Evolutionary conservation across 2,888 invertebrate species (phyloP).

Genomic region (Dynastes grantii): DNA sequence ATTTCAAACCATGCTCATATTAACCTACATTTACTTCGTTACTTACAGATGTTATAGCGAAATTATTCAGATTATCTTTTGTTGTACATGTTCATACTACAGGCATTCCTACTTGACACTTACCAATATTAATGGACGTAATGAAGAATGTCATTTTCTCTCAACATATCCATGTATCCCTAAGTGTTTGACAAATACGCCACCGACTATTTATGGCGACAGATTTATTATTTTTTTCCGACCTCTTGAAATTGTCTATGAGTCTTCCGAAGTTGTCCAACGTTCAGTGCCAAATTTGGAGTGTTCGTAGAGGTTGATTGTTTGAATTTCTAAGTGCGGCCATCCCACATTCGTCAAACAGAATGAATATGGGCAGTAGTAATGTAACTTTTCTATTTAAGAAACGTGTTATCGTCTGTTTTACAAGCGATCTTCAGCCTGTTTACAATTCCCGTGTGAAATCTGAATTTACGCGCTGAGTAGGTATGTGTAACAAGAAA

Average conservation of each 20-base stretch:
- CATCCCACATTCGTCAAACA: slow-evolving; percentile 38
- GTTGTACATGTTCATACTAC: no score
- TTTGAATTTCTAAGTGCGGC: slow-evolving; percentile 39
- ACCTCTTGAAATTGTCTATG: slow-evolving; percentile 31
- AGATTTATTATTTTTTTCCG: slow-evolving; percentile 38
- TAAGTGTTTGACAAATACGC: slow-evolving; percentile 36
- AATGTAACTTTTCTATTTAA: slow-evolving; percentile 32
- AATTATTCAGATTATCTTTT: no score
- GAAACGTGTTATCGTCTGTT: slow-evolving; percentile 14
- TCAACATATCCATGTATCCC: neutral
- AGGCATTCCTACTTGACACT: neutral
- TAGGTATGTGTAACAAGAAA: neutral
- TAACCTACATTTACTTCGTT: no score
- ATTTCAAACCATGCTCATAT: no score
- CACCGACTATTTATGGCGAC: slow-evolving; percentile 21
- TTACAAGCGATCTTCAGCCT: slow-evolving; percentile 22
- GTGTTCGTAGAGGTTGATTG: slow-evolving; percentile 17
- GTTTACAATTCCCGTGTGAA: slow-evolving; percentile 37
- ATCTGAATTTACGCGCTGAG: neutral
- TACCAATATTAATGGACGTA: slow-evolving; percentile 2
- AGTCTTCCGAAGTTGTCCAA: slow-evolving; percentile 27
- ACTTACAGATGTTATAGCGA: no score
- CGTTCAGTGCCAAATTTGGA: slow-evolving; percentile 43
- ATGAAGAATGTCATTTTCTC: neutral
- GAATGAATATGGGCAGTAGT: neutral